A percentile compares a stretch with the other conserved stretches of the same genome.
Conservation (phyloP, 2,888 invertebrate genomes). For the Psococerastis gibbosa region DNA sequence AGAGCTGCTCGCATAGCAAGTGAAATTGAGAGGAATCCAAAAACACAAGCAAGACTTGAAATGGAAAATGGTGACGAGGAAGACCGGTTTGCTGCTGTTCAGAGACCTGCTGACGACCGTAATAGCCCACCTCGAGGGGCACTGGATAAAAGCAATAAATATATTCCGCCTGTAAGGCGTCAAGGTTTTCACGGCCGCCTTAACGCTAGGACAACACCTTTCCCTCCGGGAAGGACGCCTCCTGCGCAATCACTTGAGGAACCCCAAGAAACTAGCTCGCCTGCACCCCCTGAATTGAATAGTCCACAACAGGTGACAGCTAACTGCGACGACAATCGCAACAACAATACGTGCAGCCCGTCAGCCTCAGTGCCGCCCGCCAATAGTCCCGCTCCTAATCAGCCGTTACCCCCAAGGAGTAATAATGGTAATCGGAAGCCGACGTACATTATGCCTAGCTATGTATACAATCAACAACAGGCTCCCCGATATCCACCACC, state of each 20-base stretch:
- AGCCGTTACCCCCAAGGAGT: not conserved
- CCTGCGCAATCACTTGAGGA: no score
- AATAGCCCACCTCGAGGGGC: constrained; percentile 11
- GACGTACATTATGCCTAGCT: not conserved
- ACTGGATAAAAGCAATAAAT: constrained; percentile 35
- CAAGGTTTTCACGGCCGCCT: constrained; percentile 39
- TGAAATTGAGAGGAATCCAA: constrained; percentile 77
- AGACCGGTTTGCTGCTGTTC: constrained; percentile 63
- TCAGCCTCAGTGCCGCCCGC: not conserved
- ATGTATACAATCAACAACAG: not conserved
- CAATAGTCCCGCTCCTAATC: no score
- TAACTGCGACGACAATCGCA: not conserved
- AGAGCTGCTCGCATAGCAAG: constrained; percentile 79
- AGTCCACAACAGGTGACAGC: no score
- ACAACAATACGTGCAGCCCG: not conserved
- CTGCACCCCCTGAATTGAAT: no score
- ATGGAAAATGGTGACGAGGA: constrained; percentile 90
- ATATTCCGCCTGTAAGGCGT: constrained; percentile 61
- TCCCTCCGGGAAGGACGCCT: not conserved
- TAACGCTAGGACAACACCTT: constrained; percentile 33
- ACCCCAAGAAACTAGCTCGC: not conserved
- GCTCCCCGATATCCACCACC: not conserved
- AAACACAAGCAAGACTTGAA: constrained; percentile 63
- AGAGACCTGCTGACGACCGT: constrained; percentile 23
- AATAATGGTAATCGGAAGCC: not conserved